phyloP scores from a whole-genome alignment of 1,140 invertebrate species.

The Parapsyche elsis region DNA sequence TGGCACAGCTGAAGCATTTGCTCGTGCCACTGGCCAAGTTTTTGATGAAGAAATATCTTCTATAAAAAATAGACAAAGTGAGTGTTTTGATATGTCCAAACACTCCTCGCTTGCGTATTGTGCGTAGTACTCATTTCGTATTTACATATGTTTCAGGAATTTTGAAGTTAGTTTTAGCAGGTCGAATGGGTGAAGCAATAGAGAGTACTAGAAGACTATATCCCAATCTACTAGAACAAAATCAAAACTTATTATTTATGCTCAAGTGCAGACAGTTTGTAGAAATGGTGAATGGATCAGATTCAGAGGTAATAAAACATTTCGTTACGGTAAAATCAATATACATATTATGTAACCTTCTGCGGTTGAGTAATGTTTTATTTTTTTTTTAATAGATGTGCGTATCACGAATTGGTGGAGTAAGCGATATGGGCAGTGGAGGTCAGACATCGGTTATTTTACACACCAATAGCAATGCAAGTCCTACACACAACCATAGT shows the following conservation, averaged over 20 bases:
- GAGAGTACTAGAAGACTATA: constrained; percentile 89
- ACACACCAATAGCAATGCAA: constrained; percentile 60
- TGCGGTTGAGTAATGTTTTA: not conserved
- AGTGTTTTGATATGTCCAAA: constrained; percentile 59
- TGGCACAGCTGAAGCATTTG: constrained; percentile 96
- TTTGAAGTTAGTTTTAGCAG: constrained; percentile 90
- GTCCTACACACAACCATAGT: constrained; percentile 58
- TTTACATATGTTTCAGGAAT: constrained; percentile 77
- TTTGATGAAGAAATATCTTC: constrained; percentile 94
- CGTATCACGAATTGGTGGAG: constrained; percentile 57
- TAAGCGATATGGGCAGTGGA: constrained; percentile 56
- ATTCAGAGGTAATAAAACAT: constrained; percentile 71
- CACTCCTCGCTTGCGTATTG: not conserved
- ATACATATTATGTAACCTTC: constrained; percentile 28
- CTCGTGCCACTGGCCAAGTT: constrained; percentile 87
- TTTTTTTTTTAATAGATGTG: constrained; percentile 55
- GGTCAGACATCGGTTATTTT: constrained; percentile 63
- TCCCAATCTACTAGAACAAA: constrained; percentile 89
- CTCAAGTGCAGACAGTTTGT: constrained; percentile 98
- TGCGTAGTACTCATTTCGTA: not conserved
- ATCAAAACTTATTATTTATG: constrained; percentile 92
- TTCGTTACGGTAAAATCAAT: not conserved
- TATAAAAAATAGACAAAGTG: constrained; percentile 97
- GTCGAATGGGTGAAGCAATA: constrained; percentile 95
- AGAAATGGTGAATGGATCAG: constrained; percentile 91